Evolutionary conservation across 2,888 invertebrate genomes (phyloP).

Genomic region (Adineta ricciae): DNA sequence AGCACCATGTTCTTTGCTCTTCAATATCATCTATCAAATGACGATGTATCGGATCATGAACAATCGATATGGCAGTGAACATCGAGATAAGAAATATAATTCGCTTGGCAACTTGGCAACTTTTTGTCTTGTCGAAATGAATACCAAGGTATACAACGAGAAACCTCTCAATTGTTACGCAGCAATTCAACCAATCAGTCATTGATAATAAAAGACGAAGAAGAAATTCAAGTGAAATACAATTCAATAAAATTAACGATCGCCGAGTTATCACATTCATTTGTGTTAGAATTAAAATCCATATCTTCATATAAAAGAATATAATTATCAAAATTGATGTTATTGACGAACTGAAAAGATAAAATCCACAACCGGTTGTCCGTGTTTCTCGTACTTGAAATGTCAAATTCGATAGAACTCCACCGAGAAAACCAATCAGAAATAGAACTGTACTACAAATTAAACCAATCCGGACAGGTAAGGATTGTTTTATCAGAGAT

Average conservation of each 20-base stretch:
- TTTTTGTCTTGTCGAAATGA: not conserved
- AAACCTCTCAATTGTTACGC: not conserved
- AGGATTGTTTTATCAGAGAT: not conserved
- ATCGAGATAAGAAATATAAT: not conserved
- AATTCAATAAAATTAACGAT: too few relatives aligned
- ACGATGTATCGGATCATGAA: not conserved
- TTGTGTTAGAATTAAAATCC: not conserved
- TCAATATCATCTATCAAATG: not conserved
- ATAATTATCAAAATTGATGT: not conserved
- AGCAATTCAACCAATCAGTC: too few relatives aligned
- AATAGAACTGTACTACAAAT: not conserved
- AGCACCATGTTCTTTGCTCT: not conserved
- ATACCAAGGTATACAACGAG: not conserved
- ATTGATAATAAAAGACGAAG: too few relatives aligned
- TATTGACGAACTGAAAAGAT: not conserved
- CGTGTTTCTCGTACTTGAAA: not conserved
- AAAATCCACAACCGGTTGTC: not conserved
- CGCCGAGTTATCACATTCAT: not conserved
- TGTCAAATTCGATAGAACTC: not conserved
- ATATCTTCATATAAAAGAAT: not conserved
- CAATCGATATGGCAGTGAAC: not conserved
- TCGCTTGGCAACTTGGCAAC: not conserved
- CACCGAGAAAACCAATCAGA: not conserved
- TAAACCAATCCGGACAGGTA: not conserved
- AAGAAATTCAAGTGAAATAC: too few relatives aligned